Evolutionary conservation across 2,797 vertebrate genomes (phyloP).

Genomic region (Margarornis squamiger): DNA sequence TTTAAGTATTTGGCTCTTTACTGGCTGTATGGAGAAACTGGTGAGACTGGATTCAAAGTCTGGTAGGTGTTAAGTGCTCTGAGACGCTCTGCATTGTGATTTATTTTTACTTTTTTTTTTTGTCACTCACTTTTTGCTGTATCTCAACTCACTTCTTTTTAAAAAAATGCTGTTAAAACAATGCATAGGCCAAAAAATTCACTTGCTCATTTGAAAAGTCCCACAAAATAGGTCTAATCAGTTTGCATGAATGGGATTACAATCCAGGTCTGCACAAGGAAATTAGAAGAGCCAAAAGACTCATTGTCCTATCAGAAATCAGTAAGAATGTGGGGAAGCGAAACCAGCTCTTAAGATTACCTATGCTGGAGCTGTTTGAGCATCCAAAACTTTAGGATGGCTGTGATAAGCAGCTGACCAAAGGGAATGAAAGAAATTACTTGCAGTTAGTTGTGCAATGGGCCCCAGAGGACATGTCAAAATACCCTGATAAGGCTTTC

Average conservation of each 20-base stretch:
- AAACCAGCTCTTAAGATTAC: not conserved
- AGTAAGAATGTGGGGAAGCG: not conserved
- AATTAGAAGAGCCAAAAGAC: not conserved
- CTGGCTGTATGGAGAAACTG: not conserved
- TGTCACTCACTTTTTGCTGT: not conserved
- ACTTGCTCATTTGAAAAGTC: not conserved
- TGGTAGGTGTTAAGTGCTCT: not conserved
- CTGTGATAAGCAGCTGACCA: not conserved
- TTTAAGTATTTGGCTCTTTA: not conserved
- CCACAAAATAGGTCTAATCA: not conserved
- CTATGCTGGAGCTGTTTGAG: not conserved
- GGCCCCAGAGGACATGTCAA: not conserved
- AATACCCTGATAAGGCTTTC: not conserved
- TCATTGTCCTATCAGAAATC: not conserved
- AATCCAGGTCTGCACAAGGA: not conserved
- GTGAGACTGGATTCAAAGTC: not conserved
- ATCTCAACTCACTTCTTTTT: not conserved
- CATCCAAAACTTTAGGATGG: not conserved
- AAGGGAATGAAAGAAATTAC: not conserved
- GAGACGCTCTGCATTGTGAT: accelerated
- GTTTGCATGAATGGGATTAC: not conserved
- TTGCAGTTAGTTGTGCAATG: not conserved
- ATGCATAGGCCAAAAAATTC: not conserved
- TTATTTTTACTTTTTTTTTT: not conserved
- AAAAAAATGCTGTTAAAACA: not conserved